These are phyloP conservation scores for Aelia acuminata DNA, from an alignment of 2,888 invertebrate species.

Conservation along the genomic window DNA sequence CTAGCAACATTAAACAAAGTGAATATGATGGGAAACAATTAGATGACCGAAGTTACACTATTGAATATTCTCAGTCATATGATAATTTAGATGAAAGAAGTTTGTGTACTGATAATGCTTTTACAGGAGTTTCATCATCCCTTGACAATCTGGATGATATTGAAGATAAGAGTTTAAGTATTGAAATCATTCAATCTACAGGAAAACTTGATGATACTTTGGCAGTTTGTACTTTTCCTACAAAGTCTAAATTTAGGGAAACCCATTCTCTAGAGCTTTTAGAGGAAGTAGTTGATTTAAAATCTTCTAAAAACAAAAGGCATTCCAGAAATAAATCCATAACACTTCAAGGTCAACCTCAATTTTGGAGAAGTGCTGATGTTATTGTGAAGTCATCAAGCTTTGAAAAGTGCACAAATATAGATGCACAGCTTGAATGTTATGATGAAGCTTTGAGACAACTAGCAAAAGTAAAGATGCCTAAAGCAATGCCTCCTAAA, in stretches of 20 bases:
- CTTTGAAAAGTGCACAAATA: conserved; percentile 65
- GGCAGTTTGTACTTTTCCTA: conserved; percentile 60
- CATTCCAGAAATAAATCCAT: conserved; percentile 67
- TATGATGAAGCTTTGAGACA: conserved; percentile 68
- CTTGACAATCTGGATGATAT: conserved; percentile 63
- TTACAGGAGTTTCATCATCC: conserved; percentile 63
- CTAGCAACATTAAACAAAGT: conserved; percentile 33
- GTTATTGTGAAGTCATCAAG: conserved; percentile 63
- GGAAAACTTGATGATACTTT: conserved; percentile 64
- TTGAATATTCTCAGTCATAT: conserved; percentile 65
- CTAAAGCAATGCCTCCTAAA: conserved; percentile 49
- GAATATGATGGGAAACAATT: conserved; percentile 36
- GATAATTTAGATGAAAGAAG: conserved; percentile 65
- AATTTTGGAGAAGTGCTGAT: conserved; percentile 66
- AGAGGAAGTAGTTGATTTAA: conserved; percentile 63
- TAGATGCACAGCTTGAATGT: conserved; percentile 67
- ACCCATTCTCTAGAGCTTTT: conserved; percentile 67
- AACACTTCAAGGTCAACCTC: conserved; percentile 65
- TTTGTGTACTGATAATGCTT: conserved; percentile 61
- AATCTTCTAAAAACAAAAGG: conserved; percentile 64
- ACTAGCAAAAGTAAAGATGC: conserved; percentile 66
- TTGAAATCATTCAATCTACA: conserved; percentile 64
- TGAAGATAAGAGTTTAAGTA: conserved; percentile 63
- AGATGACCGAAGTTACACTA: conserved; percentile 60
- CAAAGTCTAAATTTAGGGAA: conserved; percentile 65